phyloP scores from a whole-genome alignment of 2,113 vertebrate genomes.

The Sinosuthora webbiana region DNA sequence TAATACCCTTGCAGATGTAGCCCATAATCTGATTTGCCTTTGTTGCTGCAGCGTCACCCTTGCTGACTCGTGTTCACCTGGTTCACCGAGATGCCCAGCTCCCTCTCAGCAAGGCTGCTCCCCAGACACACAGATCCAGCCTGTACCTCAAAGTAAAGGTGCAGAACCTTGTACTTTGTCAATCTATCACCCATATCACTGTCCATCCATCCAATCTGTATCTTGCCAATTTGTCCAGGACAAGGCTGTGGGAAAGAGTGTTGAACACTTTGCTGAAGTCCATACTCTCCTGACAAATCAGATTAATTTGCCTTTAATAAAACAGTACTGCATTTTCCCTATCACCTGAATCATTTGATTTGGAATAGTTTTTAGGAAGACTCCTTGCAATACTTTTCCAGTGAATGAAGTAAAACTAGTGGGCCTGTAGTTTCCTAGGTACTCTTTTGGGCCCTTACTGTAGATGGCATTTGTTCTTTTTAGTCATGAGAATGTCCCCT shows the following conservation, averaged over 20 bases:
- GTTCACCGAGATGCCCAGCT: not conserved
- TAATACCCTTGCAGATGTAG: not conserved
- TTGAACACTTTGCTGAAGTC: not conserved
- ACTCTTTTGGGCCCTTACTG: not conserved
- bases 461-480: not conserved
- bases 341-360: not conserved
- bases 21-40: not conserved
- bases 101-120: not conserved
- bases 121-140: not conserved
- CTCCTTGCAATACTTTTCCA: not conserved
- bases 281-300: not conserved
- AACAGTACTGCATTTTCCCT: not conserved
- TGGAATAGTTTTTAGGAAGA: not conserved
- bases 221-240: not conserved
- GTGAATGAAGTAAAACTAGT: not conserved
- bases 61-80: accelerated
- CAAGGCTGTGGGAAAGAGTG: not conserved
- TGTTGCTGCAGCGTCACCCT: not conserved
- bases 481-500: too few species aligned
- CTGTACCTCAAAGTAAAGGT: too few species aligned
- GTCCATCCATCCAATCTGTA: not conserved
- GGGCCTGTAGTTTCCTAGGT: not conserved
- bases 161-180: not conserved
- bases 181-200: not conserved
- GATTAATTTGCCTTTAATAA: not conserved